Base-by-base conservation (phyloP, 2,888 invertebrate species). In the Metacarcinus magister region DNA sequence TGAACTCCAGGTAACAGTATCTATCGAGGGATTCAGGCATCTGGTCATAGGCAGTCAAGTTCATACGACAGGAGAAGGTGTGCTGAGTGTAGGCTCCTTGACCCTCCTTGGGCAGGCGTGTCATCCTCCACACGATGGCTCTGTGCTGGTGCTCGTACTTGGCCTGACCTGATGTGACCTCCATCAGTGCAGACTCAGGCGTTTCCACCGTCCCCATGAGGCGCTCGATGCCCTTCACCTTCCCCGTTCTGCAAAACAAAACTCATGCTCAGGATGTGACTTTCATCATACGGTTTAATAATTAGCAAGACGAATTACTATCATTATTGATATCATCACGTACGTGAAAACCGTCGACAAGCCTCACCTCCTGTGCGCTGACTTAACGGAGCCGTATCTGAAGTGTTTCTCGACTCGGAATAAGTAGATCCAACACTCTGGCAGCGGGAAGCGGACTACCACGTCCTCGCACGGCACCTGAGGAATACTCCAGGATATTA, bases 71-170 rank as follows among this genome's bases (percentile, higher is more conserved):
- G 97, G 99, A 99, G 98, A 99, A 98, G 97, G 99, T 98, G 98
- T 99, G 99, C 39, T 99, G 99, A 97, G 99, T 99, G 98, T 99
- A 99, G 43, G 99, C 99, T 95, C 99, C 99, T 98, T 99, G 99
- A 97, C 99, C 99, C 98, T 99, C 99, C 98, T 99, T 99, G 95
- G 99, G 99, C 97, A 99, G 98, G 95, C 99, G 98, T 13, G 99
- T 99, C 98, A 99, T 99, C 97, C 99, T 98, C 99, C 99, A 99
- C 54, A 99, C 99, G 97, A 99, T 99, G 96, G 99, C 98, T 97
- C 99, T 98, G 98, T 99, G 99, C 97, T 99, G 99, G 98, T 99
- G 99, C 98, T 99, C 99, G 98, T 99, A 99, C 98, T 99, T 99
- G 96, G 99, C 99, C 92, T 96, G 96, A 60, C 97, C 97, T 28